Conservation (phyloP, 2,888 invertebrate genomes). For the Acronicta leporina region DNA sequence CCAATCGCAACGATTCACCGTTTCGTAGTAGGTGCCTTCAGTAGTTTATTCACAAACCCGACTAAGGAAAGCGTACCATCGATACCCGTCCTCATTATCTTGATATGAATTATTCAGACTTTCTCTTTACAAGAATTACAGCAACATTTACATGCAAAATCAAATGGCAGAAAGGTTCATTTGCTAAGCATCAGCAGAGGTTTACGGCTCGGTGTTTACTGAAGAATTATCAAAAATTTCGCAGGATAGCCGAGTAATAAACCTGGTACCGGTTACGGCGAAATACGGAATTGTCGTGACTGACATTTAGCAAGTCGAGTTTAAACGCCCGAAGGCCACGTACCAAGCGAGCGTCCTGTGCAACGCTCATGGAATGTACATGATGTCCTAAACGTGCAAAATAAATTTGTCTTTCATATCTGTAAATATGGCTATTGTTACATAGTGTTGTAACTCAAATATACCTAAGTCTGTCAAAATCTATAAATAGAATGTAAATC, state of each 20-base stretch:
- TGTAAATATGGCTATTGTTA: constrained; percentile 32
- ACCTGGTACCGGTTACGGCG: constrained; percentile 76
- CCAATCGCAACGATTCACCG: constrained; percentile 64
- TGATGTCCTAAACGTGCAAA: constrained; percentile 31
- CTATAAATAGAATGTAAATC: constrained; percentile 31
- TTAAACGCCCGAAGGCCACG: constrained; percentile 68
- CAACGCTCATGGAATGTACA: constrained; percentile 48
- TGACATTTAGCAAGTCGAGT: constrained; percentile 70
- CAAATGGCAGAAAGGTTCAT: constrained; percentile 25
- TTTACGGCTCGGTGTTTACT: constrained; percentile 57
- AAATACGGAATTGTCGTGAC: constrained; percentile 78
- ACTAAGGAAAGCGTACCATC: constrained; percentile 61
- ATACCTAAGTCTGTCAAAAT: constrained; percentile 13
- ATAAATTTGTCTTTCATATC: constrained; percentile 37
- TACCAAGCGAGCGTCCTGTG: constrained; percentile 53
- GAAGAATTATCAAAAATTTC: constrained; percentile 65
- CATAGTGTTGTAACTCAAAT: constrained; percentile 3
- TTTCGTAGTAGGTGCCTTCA: constrained; percentile 56
- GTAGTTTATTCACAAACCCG: constrained; percentile 66
- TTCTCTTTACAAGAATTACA: constrained; percentile 43
- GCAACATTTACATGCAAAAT: constrained; percentile 25
- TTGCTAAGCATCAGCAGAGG: constrained; percentile 43
- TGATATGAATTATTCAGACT: constrained; percentile 74
- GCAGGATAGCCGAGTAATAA: constrained; percentile 65
- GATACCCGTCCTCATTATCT: constrained; percentile 69